Evolutionary conservation across 2,797 vertebrate species (phyloP).

Genomic region (Coracias cyanogaster): DNA sequence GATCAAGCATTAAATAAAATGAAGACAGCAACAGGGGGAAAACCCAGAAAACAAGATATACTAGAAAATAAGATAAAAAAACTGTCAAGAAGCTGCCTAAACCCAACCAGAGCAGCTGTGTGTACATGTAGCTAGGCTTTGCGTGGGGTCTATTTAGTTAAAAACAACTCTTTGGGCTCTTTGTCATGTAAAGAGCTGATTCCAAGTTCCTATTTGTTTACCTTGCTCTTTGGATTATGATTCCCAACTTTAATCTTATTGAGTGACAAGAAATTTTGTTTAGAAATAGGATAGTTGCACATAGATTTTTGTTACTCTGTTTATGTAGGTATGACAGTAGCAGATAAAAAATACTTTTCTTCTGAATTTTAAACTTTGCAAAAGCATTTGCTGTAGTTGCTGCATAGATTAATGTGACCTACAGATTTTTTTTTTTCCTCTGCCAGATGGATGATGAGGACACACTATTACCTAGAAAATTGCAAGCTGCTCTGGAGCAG

Average conservation of each 20-base stretch:
- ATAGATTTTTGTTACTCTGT: neutral
- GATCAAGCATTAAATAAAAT: constrained; percentile 75
- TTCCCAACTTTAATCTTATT: neutral
- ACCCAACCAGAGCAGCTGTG: neutral
- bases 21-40: neutral
- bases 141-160: neutral
- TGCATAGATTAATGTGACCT: neutral
- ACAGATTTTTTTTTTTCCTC: neutral
- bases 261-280: neutral
- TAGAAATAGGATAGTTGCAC: neutral
- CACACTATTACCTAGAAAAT: constrained; percentile 94
- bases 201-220: neutral
- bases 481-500: constrained; percentile 97
- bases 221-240: neutral
- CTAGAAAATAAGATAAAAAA: neutral
- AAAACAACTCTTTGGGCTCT: neutral
- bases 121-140: neutral
- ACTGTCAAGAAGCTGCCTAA: neutral
- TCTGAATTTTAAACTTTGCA: constrained; percentile 4
- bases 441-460: constrained; percentile 97
- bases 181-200: neutral
- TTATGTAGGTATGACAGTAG: neutral
- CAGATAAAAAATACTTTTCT: neutral
- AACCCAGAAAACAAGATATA: neutral
- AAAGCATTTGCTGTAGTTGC: neutral